Conservation (phyloP, 2,888 invertebrate species). For the Drosophila neonasuta region DNA sequence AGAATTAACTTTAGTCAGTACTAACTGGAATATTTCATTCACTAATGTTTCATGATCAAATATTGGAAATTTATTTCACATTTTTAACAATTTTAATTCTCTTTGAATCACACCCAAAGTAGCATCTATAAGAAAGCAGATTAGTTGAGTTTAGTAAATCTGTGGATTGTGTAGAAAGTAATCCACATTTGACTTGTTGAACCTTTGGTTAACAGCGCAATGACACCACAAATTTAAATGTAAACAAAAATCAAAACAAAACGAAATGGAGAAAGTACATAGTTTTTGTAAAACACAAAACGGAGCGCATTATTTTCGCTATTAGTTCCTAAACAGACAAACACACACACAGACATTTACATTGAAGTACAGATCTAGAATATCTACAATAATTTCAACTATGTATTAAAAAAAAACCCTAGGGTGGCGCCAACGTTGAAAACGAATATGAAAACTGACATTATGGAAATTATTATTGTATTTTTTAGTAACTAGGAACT, state of each 20-base stretch:
- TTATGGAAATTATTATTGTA: conserved; percentile 56
- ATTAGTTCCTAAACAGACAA: conserved; percentile 63
- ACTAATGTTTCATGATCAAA: background rate
- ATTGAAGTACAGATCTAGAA: conserved; percentile 42
- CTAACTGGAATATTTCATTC: background rate
- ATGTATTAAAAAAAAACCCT: conserved; percentile 25
- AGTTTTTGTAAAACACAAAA: conserved; percentile 34
- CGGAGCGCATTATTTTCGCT: conserved; percentile 68
- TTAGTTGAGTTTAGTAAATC: conserved; percentile 1
- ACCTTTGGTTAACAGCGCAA: conserved; percentile 48
- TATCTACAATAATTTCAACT: conserved; percentile 45
- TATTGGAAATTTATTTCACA: background rate
- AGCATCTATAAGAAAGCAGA: background rate
- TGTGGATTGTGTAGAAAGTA: background rate
- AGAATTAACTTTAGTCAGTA: conserved; percentile 1
- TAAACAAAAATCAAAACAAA: conserved; percentile 14
- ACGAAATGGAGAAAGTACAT: conserved; percentile 2
- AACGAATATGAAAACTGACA: conserved; percentile 47
- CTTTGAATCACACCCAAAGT: background rate
- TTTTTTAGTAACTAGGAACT: conserved; percentile 61
- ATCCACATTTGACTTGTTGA: conserved; percentile 12
- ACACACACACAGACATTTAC: conserved; percentile 39
- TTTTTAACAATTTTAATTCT: background rate
- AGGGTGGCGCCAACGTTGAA: conserved; percentile 37
- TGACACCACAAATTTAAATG: conserved; percentile 8